These are phyloP conservation scores for Schizothorax lantsangensis DNA, from an alignment of 2,797 vertebrate genomes.

Conservation along the genomic window DNA sequence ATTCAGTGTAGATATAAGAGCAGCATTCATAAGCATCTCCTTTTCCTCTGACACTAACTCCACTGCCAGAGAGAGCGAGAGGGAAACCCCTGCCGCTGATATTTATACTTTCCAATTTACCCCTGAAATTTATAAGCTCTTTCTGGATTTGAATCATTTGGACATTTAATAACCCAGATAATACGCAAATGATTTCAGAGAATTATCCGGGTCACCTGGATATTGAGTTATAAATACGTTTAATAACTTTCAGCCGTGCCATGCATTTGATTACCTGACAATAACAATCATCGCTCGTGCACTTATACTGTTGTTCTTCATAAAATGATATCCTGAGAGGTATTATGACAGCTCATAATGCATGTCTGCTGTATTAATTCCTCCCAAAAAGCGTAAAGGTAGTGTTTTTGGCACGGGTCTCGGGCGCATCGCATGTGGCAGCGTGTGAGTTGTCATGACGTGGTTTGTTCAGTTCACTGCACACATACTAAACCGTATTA, in stretches of 20 bases:
- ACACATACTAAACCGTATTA: constrained; percentile 78
- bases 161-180: constrained; percentile 39
- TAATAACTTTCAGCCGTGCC: constrained; percentile 4
- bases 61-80: constrained; percentile 16
- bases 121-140: constrained; percentile 23
- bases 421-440: constrained; percentile 61
- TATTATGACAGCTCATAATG: constrained; percentile 32
- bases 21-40: constrained; percentile 24
- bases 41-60: constrained; percentile 11
- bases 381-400: constrained; percentile 7
- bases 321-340: constrained; percentile 19
- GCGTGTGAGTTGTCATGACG: constrained; percentile 77
- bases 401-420: constrained; percentile 30
- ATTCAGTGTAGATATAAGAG: constrained; percentile 27
- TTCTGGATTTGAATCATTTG: constrained; percentile 34
- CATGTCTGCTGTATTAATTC: constrained; percentile 27
- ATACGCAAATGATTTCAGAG: constrained; percentile 16
- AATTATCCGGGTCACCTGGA: constrained; percentile 18
- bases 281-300: neutral
- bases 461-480: constrained; percentile 75
- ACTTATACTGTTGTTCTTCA: neutral
- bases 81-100: constrained; percentile 30
- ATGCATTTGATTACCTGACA: constrained; percentile 7
- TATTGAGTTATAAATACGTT: constrained; percentile 1
- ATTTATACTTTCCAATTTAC: constrained; percentile 41